Evolutionary conservation across 2,797 vertebrate genomes (phyloP), one percentile per base, ranked within the genome.

Genomic region (Catostomus latipinnis): DNA sequence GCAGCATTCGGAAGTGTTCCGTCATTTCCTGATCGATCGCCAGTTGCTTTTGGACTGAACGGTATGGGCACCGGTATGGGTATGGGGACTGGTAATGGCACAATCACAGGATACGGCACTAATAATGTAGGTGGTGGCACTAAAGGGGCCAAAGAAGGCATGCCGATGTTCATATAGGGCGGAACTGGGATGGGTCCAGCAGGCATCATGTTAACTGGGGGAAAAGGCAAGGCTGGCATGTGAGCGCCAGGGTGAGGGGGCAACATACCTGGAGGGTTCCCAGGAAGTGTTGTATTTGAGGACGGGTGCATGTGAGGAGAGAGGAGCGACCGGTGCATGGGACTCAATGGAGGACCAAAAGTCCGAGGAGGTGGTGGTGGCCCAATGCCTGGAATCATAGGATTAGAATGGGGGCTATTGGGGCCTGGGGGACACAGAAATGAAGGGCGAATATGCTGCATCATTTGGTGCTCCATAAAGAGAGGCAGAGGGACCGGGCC

Each of bases 381-480:
- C 76, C 96, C 96, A 13, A 98, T 96, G 85, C 98, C 96, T 52
- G 97, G 96, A 84, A 99, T 96, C 82, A 99, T 96, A 83, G 97
- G 95, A 86, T 97, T 98, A 86, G 97, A 93, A 86, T 98, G 90
- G 48, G 98, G 97, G 82, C 97, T 99, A 86, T 98, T 97, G 76
- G 96, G 96, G 86, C 96, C 97, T 69, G 92, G 96, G 69, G 96
- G 95, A 4, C 96, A 96, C 67, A 99, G 93, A 92, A 95, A 98
- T 0, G 97, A 95, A 7, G 96, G 96, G 61, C 96, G 96, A 48
- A 99, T 97, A 78, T 99, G 98, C 87, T 98, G 98, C 94, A 99
- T 97, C 92, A 99, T 97, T 91, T 99, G 98, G 89, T 99, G 97
- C 84, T 99, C 98, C 98, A 99, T 99, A 92, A 99, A 99, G 86